Evolutionary conservation across 2,797 vertebrate genomes (phyloP), one percentile per base, ranked within the genome.

Genomic region (Artibeus lituratus): DNA sequence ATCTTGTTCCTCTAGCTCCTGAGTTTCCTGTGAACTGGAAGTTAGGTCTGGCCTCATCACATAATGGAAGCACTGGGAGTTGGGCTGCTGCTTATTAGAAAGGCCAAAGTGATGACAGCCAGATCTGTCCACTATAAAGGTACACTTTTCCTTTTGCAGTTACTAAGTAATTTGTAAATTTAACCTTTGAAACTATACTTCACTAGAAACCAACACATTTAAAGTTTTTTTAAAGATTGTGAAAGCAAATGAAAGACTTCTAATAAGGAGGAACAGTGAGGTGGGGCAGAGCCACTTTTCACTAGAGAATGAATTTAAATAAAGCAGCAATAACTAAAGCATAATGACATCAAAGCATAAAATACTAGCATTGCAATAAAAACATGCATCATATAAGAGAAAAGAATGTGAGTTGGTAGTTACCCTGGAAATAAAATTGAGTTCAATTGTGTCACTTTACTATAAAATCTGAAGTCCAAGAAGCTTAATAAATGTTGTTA

Each of bases 341-440:
- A n/a, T 39, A 78, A 76, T 85, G 57, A 15, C 49, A 87, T 73
- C 42, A 96, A n/a, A 81, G 14, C 42, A 39, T 49, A 76, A 87
- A 53, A 55, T 59, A 59, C 14, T 44, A 22, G 15, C 24, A 85
- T 7, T 76, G 53, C 69, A 86, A 83, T 59, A 87, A 59, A 90
- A 74, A 73, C 8, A 82, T 39, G 16, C 3, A 37, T 84, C 53
- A 89, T 69, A 91, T 4, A 37, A 37, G 35, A 89, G 67, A 88
- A 59, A n/a, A 87, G n/a, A 87, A 74, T 47, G 55, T 87, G 87
- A 70, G 35, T 57, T 83, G 15, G 19, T 86, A 44, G 10, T 7
- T 35, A 94, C 22, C 16, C 24, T 65, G 88, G 76, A 93, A 95
- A 88, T 88, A 85, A 91, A 95, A 70, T 32, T 85, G 80, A 86